Conservation (phyloP, 92 coral and sea anemone species). For the Epizoanthus fatuus region DNA sequence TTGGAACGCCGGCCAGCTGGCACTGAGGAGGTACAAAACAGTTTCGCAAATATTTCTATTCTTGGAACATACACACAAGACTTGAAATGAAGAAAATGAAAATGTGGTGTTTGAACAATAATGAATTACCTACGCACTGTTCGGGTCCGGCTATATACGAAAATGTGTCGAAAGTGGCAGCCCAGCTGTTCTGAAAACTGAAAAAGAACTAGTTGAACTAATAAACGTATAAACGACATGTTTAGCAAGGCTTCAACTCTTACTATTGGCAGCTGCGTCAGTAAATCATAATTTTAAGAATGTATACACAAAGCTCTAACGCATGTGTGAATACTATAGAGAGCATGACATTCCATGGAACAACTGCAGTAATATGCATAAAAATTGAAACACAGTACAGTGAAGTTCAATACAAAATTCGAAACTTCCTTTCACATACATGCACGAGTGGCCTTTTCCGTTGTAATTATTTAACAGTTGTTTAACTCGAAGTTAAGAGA, state of each 20-base stretch:
- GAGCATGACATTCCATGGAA: neutral
- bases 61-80: neutral
- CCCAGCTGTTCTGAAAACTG: conserved; percentile 10
- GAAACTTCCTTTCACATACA: neutral
- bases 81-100: conserved; percentile 2
- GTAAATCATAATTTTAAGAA: neutral
- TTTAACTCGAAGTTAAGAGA: conserved; percentile 7
- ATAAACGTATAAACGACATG: neutral
- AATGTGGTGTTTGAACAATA: neutral
- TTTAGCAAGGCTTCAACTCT: neutral
- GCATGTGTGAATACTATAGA: neutral
- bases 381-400: neutral
- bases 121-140: neutral
- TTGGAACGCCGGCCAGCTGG: neutral
- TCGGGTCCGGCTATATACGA: neutral
- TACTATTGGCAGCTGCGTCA: neutral
- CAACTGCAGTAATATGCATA: neutral
- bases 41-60: neutral
- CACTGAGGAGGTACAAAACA: neutral
- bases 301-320: neutral
- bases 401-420: conserved; percentile 1
- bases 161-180: neutral
- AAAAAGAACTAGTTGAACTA: neutral
- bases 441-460: neutral
- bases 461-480: conserved; percentile 11